A percentile compares a stretch with the other conserved stretches of the same genome.
Conservation (phyloP, 2,797 vertebrate species). For the Tadarida brasiliensis region DNA sequence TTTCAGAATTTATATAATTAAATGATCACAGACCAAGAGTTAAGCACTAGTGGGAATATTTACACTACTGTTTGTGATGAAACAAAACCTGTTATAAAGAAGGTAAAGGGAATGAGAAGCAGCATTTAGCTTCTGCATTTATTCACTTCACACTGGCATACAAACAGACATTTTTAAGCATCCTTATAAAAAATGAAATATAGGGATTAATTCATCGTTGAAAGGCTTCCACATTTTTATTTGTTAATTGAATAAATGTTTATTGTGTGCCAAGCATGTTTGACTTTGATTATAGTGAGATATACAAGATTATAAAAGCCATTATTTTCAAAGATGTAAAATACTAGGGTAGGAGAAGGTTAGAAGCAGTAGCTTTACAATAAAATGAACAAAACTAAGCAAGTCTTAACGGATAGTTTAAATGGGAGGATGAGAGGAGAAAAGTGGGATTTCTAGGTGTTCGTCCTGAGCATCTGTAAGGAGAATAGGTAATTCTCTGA, state of each 20-base stretch:
- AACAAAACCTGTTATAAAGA: neutral
- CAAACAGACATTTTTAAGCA: neutral
- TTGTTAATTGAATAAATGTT: conserved; percentile 14
- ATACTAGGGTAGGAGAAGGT: neutral
- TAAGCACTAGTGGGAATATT: conserved; percentile 28
- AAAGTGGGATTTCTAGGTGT: neutral
- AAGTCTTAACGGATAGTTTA: neutral
- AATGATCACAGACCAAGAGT: conserved; percentile 33
- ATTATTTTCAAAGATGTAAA: neutral
- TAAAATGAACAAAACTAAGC: neutral
- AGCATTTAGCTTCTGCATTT: neutral
- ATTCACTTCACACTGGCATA: neutral
- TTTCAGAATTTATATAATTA: conserved; percentile 53
- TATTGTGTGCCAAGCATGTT: neutral
- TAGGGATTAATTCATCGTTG: neutral
- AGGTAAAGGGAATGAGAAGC: neutral
- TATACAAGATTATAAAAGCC: neutral
- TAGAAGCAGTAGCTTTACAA: neutral
- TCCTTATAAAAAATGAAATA: neutral
- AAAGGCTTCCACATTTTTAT: neutral
- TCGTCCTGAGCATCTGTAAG: neutral
- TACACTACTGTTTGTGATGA: neutral
- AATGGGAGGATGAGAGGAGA: neutral
- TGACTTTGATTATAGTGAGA: neutral
- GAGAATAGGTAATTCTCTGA: neutral